phyloP scores from a whole-genome alignment of 2,888 invertebrate genomes.

The Limenitis camilla region DNA sequence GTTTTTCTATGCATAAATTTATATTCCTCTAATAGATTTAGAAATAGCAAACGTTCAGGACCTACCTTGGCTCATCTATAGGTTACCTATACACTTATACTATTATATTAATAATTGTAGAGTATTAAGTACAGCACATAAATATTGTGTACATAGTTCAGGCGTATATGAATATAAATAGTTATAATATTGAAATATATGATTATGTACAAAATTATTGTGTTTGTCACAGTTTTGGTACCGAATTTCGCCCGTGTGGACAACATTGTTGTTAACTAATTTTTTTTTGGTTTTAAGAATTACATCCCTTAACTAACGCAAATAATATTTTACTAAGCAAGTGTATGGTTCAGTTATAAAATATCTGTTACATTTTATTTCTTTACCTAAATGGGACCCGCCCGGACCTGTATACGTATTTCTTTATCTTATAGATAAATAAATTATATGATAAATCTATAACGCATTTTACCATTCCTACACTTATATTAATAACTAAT shows the following conservation, averaged over 20 bases:
- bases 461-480: neutral
- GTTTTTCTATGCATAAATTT: too few relatives aligned
- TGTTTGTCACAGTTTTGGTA: conserved; percentile 66
- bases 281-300: neutral
- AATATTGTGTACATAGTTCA: conserved; percentile 6
- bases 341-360: neutral
- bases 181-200: conserved; percentile 15
- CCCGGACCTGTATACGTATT: conserved; percentile 2
- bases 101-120: too few relatives aligned
- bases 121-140: too few relatives aligned
- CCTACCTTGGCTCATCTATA: too few relatives aligned
- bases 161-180: conserved; percentile 13
- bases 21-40: too few relatives aligned
- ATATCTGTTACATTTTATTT: neutral
- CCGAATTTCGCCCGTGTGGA: conserved; percentile 49
- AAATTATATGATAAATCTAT: neutral
- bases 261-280: conserved; percentile 20
- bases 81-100: too few relatives aligned
- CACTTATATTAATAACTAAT: neutral
- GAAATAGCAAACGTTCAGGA: too few relatives aligned
- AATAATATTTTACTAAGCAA: neutral
- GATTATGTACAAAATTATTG: conserved; percentile 66
- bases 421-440: neutral
- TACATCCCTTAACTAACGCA: neutral
- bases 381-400: conserved; percentile 12